Evolutionary conservation across 2,113 vertebrate species (phyloP).

Genomic region (Etheostoma spectabile): DNA sequence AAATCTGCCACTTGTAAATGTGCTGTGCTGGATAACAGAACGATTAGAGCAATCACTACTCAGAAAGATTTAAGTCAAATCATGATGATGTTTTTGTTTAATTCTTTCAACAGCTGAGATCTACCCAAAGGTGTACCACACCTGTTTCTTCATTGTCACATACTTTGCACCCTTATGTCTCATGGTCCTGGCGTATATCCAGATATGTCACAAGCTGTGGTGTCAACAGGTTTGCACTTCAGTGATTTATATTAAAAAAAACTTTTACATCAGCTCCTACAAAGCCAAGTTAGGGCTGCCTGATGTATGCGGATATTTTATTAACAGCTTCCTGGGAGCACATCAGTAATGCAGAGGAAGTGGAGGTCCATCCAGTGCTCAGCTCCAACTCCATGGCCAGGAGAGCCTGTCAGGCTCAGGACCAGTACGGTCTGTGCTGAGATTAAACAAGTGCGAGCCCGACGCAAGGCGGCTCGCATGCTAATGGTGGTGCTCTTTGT

Average conservation of each 20-base stretch:
- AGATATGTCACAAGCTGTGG: conserved; percentile 98
- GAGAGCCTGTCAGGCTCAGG: conserved; percentile 85
- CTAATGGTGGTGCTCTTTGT: conserved; percentile 96
- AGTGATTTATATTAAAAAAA: background rate
- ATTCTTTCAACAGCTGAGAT: conserved; percentile 88
- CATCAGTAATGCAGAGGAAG: conserved; percentile 92
- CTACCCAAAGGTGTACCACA: conserved; percentile 96
- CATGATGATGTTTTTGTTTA: background rate
- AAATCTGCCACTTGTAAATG: background rate
- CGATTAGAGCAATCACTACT: background rate
- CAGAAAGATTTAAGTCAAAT: background rate
- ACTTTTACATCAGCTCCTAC: background rate
- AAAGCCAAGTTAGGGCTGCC: background rate
- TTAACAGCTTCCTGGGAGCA: conserved; percentile 93
- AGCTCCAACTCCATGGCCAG: conserved; percentile 75
- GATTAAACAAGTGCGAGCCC: conserved; percentile 93
- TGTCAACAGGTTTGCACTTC: conserved; percentile 90
- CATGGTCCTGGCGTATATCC: conserved; percentile 96
- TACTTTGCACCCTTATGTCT: conserved; percentile 96
- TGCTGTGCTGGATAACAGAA: background rate
- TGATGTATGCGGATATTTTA: conserved; percentile 27
- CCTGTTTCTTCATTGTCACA: conserved; percentile 95
- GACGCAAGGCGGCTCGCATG: conserved; percentile 97
- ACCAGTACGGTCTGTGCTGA: conserved; percentile 91
- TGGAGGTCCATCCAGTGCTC: conserved; percentile 89